Evolutionary conservation across 35 echinoderm and acorn worm genomes (phyloP), one percentile per base, ranked within the genome.

Genomic region (Apostichopus parvimensis): DNA sequence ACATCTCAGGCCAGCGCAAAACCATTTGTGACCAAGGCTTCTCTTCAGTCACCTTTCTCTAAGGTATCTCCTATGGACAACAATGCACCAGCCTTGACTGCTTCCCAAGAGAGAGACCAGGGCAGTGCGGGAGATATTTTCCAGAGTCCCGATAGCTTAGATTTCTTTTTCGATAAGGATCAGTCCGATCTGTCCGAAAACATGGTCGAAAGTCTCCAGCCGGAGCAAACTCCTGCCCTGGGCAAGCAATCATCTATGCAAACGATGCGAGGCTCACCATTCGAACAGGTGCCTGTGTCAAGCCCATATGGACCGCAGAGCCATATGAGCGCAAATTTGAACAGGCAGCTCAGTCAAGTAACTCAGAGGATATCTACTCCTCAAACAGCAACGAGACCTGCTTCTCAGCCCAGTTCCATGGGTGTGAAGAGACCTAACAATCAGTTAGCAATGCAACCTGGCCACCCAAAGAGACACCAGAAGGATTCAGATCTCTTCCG

Each of bases 121-220:
- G 4, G 18, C 8, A 58, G 57, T 53, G 13, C 45, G 4, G 71
- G 71, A 28, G 89, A 91, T 56, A 78, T 91, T 53, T 91, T 91
- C 56, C 89, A 6, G 5, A 59, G 62, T 72, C 21, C 86, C 24
- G 86, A 57, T 17, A 91, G 73, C 52, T 79, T 91, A 59, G 89
- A 91, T 79, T 91, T 79, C 73, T 59, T 91, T 34, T 91, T 91
- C 73, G 89, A 34, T 15, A 91, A 91, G 22, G 89, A 91, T 57
- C 89, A 91, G 28, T 20, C 71, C n/a, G 89, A 91, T 10, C 55
- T 91, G 9, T 54, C 89, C 6, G 89, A 91, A 22, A 71, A 88
- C 24, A 68, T 88, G 60, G 86, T 91, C 5, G 72, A 91, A 8
- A 91, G 13, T 59, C 77, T 91, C 21, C 61, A 77, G 76, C 15